Base-by-base conservation (phyloP, 2,113 vertebrate genomes). In the Cynocephalus volans region DNA sequence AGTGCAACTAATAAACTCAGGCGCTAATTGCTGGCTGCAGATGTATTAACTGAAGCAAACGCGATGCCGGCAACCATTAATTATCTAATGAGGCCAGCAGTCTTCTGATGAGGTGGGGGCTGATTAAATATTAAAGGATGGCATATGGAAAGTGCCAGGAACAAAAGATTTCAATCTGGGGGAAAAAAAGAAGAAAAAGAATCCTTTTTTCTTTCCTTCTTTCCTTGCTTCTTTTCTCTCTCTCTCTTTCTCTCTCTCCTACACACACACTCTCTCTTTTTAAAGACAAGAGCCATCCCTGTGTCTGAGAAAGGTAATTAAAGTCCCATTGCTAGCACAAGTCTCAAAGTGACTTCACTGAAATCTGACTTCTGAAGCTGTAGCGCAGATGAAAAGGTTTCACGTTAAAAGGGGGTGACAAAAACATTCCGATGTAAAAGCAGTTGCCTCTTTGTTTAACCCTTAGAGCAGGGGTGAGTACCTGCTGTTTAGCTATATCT, bases 101-200 rank as follows among this genome's bases (percentile, higher is more conserved):
- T 98, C 98, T 99, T 99, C 98, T 98, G 99, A 99, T 98, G 98
- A 99, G 99, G 99, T 98, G 99, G 98, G 97, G 98, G 98, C 98
- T 99, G 99, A 99, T 99, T 99, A 99, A 99, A 99, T 99, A 99
- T 99, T 99, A 99, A 99, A 99, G 98, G 98, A 93, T 70, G 98
- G 98, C 99, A 99, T 99, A 99, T 98, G 99, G 99, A 98, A 98
- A 98, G 96, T 98, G 97, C 98, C 98, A 98, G 97, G 98, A 98
- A 99, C 98, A 99, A 99, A 99, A 98, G 98, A 96, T 96, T 97
- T 50, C 50, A 92, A 95, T 97, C 80, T 13, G 36, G 69, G 70
- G 96, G 69, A 58, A 73, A 96, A 94, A 91, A 93, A 92, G 60
- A 6, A 50, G 67, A 56, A 12, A 82, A n/a, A 70, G 33, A 64